Percentiles rank a stretch among this genome's conserved stretches.
These are phyloP conservation scores for Apogon hyalosoma DNA, from an alignment of 2,797 vertebrate genomes.

Conservation along the genomic window DNA sequence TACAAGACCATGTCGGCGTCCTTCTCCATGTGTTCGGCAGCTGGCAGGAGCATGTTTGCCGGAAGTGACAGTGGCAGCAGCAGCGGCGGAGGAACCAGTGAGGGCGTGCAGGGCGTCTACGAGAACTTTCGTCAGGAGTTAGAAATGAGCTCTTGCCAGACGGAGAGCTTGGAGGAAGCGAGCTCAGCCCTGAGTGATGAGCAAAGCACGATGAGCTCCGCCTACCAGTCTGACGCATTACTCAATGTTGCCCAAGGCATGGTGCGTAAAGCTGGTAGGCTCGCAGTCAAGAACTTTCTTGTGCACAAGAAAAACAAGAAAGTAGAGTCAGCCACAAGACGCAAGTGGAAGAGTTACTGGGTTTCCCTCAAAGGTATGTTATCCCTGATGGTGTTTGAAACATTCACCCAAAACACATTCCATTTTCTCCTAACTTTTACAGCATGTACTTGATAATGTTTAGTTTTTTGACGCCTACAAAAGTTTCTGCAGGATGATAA, in stretches of 20 bases:
- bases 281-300: constrained; percentile 95
- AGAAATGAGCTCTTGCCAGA: constrained; percentile 84
- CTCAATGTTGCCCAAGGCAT: constrained; percentile 90
- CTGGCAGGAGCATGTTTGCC: constrained; percentile 86
- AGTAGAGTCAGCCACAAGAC: constrained; percentile 92
- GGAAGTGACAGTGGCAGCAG: constrained; percentile 95
- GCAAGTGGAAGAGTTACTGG: constrained; percentile 99
- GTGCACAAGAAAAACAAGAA: constrained; percentile 98
- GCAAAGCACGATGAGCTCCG: constrained; percentile 94
- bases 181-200: constrained; percentile 93
- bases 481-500: not conserved
- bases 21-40: constrained; percentile 88
- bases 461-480: constrained; percentile 1
- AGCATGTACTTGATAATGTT: not conserved
- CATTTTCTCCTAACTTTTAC: not conserved
- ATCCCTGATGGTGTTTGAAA: not conserved
- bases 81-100: constrained; percentile 84
- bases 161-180: constrained; percentile 89
- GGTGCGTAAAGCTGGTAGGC: constrained; percentile 92
- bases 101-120: constrained; percentile 86
- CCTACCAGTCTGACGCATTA: constrained; percentile 91
- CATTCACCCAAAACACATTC: constrained; percentile 4
- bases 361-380: constrained; percentile 94
- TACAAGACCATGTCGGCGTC: constrained; percentile 96
- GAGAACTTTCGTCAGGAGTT: constrained; percentile 97